Base-by-base conservation (phyloP, 2,888 invertebrate species). In the Andricus quercusramuli region DNA sequence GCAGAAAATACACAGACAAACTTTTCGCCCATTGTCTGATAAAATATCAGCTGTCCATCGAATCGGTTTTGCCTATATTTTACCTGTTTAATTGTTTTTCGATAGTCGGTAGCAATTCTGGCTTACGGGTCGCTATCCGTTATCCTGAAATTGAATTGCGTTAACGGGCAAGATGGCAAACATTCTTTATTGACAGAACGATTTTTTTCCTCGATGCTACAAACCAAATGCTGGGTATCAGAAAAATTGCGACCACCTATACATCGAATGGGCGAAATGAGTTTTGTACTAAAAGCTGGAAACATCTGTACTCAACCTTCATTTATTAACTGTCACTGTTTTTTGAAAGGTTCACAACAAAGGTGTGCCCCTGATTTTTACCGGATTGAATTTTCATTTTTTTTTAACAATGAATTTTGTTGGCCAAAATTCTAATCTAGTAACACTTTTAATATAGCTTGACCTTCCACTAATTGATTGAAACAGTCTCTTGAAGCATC, bases 51-150 rank as follows among this genome's bases (percentile, higher is more conserved):
- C 88, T 88, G 89, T 89, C 90, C 85, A 86, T 90, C 90, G 88
- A 86, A 84, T 85, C 84, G 85, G 90, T 89, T 90, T 91, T 87
- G 89, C 84, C 90, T 87, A 91, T 91, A 91, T 90, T 91, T 91
- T 90, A 91, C 87, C 83, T 85, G 87, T 90, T 91, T 90, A 91
- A 91, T 91, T 91, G 91, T 90, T 91, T 91, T 91, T 90, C 90
- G 89, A 90, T 90, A 88, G 91, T 85, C 85, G 82, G 82, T 85
- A 82, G 86, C 87, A 85, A 85, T 87, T 86, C 80, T 83, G 84
- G 86, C 83, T 86, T 85, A n/a, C 68, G 64, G 70, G 32, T 64
- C 59, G 81, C 84, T 83, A 89, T 90, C 89, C 86, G 88, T 89
- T 88, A 88, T 86, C 65, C 77, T 81, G 85, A 89, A 90, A 90